Evolutionary conservation across 2,113 vertebrate species (phyloP), one percentile per base, ranked within the genome.

Genomic region (Actinemys pallida): DNA sequence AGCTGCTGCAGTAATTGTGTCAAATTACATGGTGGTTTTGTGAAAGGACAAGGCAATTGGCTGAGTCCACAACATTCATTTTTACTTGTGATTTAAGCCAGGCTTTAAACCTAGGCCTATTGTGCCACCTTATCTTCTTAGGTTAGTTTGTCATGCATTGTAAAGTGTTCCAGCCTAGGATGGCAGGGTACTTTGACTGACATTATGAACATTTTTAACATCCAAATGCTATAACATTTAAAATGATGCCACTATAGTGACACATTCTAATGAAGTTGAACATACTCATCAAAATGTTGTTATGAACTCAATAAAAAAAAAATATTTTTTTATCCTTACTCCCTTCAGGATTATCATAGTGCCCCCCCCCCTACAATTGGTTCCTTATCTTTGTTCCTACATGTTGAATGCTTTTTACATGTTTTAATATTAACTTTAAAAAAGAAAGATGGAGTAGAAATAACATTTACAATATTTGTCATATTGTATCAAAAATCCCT

Each of bases 181-280:
- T 79, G 10, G 35, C 27, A 72, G 86, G 72, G 47, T 90, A 86
- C 24, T 14, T 78, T 35, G 76, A 53, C 24, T 47, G 29, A 49
- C 49, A 79, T 84, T 88, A 22, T 49, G 81, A 90, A 86, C 17
- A 76, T 93, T 94, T 86, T 83, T 39, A 69, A 72, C 57, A 93
- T 56, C n/a, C 88, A 39, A 10, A 93, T 56, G 65, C 86, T 50
- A 91, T 83, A 93, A 75, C 25, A 78, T 92, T 86, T 29, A 42
- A 88, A 88, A 75, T 45, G 53, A 79, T 92, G 24, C 14, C 83
- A 87, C 84, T 79, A 84, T 93, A 90, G 80, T 49, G 35, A 59
- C 5, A 84, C 27, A 86, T 24, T 92, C 4, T 59, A 86, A 92
- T 84, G 39, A 89, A 92, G 49, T 56, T 84, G 39, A 52, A 72